A percentile compares a stretch with the other conserved stretches of the same genome.
These are phyloP conservation scores for Drosophila erecta DNA, from an alignment of 1,140 invertebrate species.

Conservation along the genomic window DNA sequence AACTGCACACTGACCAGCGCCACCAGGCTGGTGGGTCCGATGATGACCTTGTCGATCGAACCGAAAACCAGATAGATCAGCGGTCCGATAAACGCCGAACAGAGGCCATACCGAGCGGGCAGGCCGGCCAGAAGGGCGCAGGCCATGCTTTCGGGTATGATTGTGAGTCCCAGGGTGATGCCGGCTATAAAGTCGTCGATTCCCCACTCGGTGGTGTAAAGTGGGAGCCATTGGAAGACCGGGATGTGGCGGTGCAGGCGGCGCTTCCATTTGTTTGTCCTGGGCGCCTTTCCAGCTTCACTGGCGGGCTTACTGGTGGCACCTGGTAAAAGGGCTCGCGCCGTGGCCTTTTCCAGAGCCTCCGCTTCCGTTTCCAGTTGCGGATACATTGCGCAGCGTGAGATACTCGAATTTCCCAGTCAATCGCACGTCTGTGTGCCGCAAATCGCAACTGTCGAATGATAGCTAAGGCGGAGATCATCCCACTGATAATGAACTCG, in stretches of 20 bases:
- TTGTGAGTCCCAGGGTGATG: constrained; percentile 91
- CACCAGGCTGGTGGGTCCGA: constrained; percentile 94
- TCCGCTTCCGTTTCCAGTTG: constrained; percentile 61
- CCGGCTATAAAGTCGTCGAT: constrained; percentile 90
- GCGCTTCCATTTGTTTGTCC: constrained; percentile 47
- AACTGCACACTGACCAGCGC: constrained; percentile 88
- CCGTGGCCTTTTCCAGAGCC: constrained; percentile 51
- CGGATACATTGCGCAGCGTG: constrained; percentile 51
- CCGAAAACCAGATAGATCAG: constrained; percentile 95
- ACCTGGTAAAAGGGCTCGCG: constrained; percentile 33
- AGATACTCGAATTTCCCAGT: background rate
- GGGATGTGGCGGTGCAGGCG: constrained; percentile 55
- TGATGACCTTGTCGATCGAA: constrained; percentile 95
- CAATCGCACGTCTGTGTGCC: constrained; percentile 32
- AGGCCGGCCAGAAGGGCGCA: constrained; percentile 91
- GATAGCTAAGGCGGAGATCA: constrained; percentile 29
- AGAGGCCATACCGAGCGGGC: constrained; percentile 87
- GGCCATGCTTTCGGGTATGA: constrained; percentile 94
- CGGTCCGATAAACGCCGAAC: constrained; percentile 87
- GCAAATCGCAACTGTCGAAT: constrained; percentile 57
- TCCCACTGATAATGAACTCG: constrained; percentile 46
- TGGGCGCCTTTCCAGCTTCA: constrained; percentile 23
- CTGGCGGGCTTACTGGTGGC: constrained; percentile 24
- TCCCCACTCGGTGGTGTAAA: constrained; percentile 87
- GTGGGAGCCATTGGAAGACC: constrained; percentile 88